Conservation (phyloP, 2,888 invertebrate species). For the Cantharis lateralis region DNA sequence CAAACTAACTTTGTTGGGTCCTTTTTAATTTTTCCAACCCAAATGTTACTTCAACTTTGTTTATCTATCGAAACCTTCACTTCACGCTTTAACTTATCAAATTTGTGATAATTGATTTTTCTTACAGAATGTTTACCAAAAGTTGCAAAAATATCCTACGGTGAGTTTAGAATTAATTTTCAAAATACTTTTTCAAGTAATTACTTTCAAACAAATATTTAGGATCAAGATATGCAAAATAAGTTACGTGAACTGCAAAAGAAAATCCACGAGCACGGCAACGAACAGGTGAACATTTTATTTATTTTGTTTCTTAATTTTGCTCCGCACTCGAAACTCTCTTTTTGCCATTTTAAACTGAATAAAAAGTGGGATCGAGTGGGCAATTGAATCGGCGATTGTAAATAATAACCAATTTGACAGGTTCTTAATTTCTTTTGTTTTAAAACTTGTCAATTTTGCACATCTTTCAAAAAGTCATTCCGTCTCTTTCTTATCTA, state of each 20-base stretch:
- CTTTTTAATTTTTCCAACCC: background rate
- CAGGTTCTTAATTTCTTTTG: background rate
- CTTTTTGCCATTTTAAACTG: background rate
- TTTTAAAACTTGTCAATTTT: background rate
- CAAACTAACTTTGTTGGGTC: background rate
- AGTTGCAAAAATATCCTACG: slow-evolving; percentile 46
- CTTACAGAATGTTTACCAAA: slow-evolving; percentile 46
- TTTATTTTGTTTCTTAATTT: background rate
- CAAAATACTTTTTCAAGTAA: slow-evolving; percentile 8
- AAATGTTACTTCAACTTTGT: background rate
- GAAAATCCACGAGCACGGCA: slow-evolving; percentile 50
- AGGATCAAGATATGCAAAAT: slow-evolving; percentile 49
- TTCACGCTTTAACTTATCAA: background rate
- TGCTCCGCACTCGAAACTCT: background rate
- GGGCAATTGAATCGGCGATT: background rate
- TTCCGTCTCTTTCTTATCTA: slow-evolving; percentile 25
- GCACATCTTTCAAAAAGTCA: slow-evolving; percentile 25
- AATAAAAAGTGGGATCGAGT: background rate
- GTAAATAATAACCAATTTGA: background rate
- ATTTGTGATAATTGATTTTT: slow-evolving; percentile 13
- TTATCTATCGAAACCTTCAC: background rate
- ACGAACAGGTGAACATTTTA: slow-evolving; percentile 49
- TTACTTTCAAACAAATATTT: slow-evolving; percentile 11
- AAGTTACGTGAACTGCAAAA: slow-evolving; percentile 50
- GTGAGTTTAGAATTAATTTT: slow-evolving; percentile 43